Percentiles rank a stretch among this genome's conserved stretches.
phyloP scores from a whole-genome alignment of 1,140 invertebrate species.

The Stegodyphus mimosarum region DNA sequence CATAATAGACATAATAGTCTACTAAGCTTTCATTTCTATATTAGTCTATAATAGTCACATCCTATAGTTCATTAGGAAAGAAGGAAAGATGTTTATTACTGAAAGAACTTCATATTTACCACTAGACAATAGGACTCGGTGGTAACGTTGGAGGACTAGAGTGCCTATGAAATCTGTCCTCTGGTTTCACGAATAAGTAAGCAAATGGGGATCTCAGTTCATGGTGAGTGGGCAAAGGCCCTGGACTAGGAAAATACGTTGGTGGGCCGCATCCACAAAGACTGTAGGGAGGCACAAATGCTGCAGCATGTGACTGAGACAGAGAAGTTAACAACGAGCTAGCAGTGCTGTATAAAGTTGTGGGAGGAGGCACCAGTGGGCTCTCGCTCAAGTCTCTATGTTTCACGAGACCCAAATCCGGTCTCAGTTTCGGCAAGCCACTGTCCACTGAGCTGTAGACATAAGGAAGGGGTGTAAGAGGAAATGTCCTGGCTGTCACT shows the following conservation, averaged over 20 bases:
- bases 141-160: constrained; percentile 54
- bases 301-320: constrained; percentile 50
- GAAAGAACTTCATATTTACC: constrained; percentile 36
- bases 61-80: no score
- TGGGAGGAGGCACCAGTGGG: constrained; percentile 29
- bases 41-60: no score
- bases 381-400: constrained; percentile 22
- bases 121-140: constrained; percentile 49
- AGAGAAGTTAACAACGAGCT: constrained; percentile 49
- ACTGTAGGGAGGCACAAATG: constrained; percentile 55
- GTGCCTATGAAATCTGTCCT: constrained; percentile 56
- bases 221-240: constrained; percentile 32
- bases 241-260: constrained; percentile 42
- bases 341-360: constrained; percentile 48
- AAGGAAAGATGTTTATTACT: background rate
- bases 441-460: constrained; percentile 54
- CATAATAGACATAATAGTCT: no score
- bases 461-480: constrained; percentile 37
- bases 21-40: no score
- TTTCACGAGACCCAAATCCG: constrained; percentile 31
- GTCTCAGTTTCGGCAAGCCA: constrained; percentile 13
- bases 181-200: constrained; percentile 60
- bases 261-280: constrained; percentile 45
- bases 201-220: constrained; percentile 53
- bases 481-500: constrained; percentile 62